phyloP scores from a whole-genome alignment of 2,797 vertebrate species.

The Spheniscus humboldti region DNA sequence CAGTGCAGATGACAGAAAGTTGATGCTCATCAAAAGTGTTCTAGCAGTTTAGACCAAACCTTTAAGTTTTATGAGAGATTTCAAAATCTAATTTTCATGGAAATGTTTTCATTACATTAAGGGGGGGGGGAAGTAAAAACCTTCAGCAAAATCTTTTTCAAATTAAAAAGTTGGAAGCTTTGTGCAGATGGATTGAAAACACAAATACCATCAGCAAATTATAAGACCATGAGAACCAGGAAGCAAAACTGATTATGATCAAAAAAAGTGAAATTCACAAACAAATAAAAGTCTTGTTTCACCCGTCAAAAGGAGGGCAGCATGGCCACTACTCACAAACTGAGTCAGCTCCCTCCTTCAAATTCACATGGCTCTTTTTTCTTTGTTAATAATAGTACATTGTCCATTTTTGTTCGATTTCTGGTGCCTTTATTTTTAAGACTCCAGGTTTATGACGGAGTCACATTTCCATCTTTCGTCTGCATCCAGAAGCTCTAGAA shows the following conservation, averaged over 20 bases:
- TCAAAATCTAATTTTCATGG: slow-evolving; percentile 47
- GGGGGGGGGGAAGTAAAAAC: background rate
- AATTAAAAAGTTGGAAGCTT: slow-evolving; percentile 53
- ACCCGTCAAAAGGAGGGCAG: background rate
- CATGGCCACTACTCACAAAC: background rate
- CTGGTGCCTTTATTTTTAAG: background rate
- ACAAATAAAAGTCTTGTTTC: slow-evolving; percentile 12
- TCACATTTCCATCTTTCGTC: background rate
- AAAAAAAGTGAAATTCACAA: slow-evolving; percentile 33
- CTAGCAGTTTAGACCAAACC: slow-evolving; percentile 26
- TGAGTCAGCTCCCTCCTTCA: background rate
- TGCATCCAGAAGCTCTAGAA: background rate
- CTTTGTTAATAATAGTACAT: background rate
- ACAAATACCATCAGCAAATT: slow-evolving; percentile 42
- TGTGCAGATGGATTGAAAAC: slow-evolving; percentile 16
- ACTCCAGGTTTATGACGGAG: background rate
- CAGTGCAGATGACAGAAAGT: slow-evolving; percentile 42
- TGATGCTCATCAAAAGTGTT: slow-evolving; percentile 28
- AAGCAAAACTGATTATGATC: slow-evolving; percentile 37
- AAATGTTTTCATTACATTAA: slow-evolving; percentile 33
- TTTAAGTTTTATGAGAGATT: slow-evolving; percentile 52
- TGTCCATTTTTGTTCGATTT: background rate
- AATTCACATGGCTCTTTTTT: background rate
- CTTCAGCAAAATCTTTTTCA: slow-evolving; percentile 33
- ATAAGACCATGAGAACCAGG: slow-evolving; percentile 42